These are phyloP conservation scores for Rhorus exstirpatorius DNA, from an alignment of 2,888 invertebrate genomes.

Conservation along the genomic window DNA sequence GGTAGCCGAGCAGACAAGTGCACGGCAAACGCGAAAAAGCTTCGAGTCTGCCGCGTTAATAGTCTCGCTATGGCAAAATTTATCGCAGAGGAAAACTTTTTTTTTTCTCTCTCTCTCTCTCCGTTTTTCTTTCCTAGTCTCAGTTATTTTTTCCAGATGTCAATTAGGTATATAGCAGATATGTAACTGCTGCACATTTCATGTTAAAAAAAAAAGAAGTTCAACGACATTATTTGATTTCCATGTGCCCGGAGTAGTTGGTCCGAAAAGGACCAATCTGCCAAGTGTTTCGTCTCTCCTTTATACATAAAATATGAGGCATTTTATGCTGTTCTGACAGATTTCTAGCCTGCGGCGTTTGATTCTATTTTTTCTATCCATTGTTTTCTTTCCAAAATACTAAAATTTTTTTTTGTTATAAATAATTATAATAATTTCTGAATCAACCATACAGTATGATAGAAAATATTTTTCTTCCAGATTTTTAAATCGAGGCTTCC, in stretches of 20 bases:
- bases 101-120: constrained; percentile 6
- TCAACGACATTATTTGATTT: constrained; percentile 41
- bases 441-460: too few relatives aligned
- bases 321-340: too few relatives aligned
- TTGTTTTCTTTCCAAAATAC: too few relatives aligned
- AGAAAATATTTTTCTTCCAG: too few relatives aligned
- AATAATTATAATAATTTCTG: too few relatives aligned
- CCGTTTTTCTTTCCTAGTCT: constrained; percentile 4
- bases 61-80: constrained; percentile 42
- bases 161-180: constrained; percentile 42
- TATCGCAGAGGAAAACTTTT: constrained; percentile 26
- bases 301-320: background rate
- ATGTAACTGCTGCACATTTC: constrained; percentile 15
- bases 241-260: constrained; percentile 3
- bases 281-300: constrained; percentile 11
- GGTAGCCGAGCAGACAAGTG: constrained; percentile 49
- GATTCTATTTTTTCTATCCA: background rate
- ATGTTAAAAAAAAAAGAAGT: constrained; percentile 44
- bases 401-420: too few relatives aligned
- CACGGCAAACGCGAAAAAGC: constrained; percentile 48
- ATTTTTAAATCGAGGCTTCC: too few relatives aligned
- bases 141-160: constrained; percentile 30
- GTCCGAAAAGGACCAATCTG: constrained; percentile 29
- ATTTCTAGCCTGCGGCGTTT: too few relatives aligned
- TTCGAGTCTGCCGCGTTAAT: constrained; percentile 45